Percentiles rank a stretch among this genome's conserved stretches.
These are phyloP conservation scores for Theropithecus gelada DNA, from an alignment of 2,113 vertebrate genomes.

Conservation along the genomic window DNA sequence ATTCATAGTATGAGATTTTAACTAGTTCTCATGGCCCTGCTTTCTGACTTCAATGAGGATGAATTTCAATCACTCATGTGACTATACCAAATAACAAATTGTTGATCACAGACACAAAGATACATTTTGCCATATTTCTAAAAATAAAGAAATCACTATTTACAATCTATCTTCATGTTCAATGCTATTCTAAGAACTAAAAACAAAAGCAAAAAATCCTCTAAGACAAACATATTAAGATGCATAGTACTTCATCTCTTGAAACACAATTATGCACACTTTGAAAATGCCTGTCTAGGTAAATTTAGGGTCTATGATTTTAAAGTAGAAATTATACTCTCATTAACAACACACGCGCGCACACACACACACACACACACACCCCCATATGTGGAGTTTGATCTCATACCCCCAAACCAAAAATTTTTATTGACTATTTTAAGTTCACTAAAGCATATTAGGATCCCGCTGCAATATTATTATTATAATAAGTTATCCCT, in stretches of 20 bases:
- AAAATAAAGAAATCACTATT: background rate
- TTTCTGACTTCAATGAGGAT: background rate
- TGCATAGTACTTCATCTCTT: background rate
- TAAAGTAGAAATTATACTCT: background rate
- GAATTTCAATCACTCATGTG: background rate
- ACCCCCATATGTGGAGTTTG: background rate
- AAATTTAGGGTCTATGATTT: background rate
- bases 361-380: no score
- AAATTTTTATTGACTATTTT: background rate
- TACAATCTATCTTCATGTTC: background rate
- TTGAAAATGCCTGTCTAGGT: background rate
- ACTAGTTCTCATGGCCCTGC: background rate
- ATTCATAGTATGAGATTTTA: background rate
- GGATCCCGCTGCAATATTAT: background rate
- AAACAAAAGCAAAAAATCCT: background rate
- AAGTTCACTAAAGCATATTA: background rate
- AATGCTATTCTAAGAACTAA: background rate
- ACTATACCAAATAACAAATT: background rate
- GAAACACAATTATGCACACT: background rate
- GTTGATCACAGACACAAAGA: background rate
- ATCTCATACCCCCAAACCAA: background rate
- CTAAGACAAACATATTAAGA: background rate
- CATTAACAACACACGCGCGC: background rate
- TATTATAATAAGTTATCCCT: background rate
- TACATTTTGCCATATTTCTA: background rate